Percentiles rank a stretch among this genome's conserved stretches.
phyloP scores from a whole-genome alignment of 2,797 vertebrate species.

The Picus viridis region DNA sequence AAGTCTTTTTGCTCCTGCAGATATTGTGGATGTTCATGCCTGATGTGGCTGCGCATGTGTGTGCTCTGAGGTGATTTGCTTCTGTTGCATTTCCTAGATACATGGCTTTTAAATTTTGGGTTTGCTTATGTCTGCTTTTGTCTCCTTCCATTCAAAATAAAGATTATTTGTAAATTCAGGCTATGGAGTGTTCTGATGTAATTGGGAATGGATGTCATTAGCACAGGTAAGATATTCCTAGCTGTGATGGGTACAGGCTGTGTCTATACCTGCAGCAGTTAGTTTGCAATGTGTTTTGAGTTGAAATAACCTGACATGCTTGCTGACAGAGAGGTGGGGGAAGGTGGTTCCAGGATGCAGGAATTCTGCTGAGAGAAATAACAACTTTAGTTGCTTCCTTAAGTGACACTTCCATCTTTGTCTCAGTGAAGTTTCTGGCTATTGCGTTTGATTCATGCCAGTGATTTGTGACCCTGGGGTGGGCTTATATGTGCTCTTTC shows the following conservation, averaged over 20 bases:
- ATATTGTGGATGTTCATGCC: fast-evolving
- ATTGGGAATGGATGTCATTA: background rate
- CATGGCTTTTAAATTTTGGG: background rate
- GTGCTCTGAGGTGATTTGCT: background rate
- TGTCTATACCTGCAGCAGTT: background rate
- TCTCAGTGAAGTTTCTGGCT: background rate
- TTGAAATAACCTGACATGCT: background rate
- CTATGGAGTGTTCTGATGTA: constrained; percentile 6
- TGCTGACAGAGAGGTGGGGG: background rate
- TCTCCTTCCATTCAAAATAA: background rate
- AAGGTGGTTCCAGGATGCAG: background rate
- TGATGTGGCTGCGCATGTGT: background rate
- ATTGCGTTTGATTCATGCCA: background rate
- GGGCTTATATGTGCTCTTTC: background rate
- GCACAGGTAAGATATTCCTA: background rate
- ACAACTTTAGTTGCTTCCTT: background rate
- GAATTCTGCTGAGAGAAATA: constrained; percentile 3
- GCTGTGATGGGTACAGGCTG: background rate
- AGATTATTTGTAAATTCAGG: constrained; percentile 37
- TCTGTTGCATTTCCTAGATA: background rate
- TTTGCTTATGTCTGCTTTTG: background rate
- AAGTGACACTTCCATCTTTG: background rate
- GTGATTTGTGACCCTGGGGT: background rate
- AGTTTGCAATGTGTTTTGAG: background rate
- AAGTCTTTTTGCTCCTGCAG: background rate